Evolutionary conservation across 1,140 invertebrate species (phyloP).

Genomic region (Bacillus rossius): DNA sequence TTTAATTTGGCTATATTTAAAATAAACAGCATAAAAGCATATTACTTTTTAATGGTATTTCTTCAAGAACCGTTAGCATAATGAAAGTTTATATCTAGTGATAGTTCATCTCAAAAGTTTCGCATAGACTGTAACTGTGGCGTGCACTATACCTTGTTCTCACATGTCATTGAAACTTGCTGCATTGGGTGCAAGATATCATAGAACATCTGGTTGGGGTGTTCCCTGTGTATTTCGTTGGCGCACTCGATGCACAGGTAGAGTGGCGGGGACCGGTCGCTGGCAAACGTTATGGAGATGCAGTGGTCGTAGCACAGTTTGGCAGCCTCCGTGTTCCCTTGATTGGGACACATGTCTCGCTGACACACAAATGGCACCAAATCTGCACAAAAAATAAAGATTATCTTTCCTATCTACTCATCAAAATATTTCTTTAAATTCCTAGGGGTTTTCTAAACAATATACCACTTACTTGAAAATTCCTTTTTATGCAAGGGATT

Average conservation of each 20-base stretch:
- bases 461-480: too few relatives aligned
- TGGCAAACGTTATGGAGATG: constrained; percentile 75
- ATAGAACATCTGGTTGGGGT: constrained; percentile 79
- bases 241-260: constrained; percentile 96
- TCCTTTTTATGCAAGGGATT: too few relatives aligned
- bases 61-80: too few relatives aligned
- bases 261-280: constrained; percentile 85
- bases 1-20: too few relatives aligned
- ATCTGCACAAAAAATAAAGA: constrained; percentile 48
- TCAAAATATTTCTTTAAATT: too few relatives aligned
- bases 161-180: constrained; percentile 90
- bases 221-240: constrained; percentile 80
- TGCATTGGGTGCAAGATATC: constrained; percentile 93
- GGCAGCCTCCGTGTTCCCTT: constrained; percentile 76
- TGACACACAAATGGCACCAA: constrained; percentile 76
- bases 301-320: constrained; percentile 89
- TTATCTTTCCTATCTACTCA: too few relatives aligned
- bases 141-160: constrained; percentile 98
- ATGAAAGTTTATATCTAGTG: too few relatives aligned
- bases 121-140: too few relatives aligned
- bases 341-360: constrained; percentile 77
- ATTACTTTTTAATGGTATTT: too few relatives aligned
- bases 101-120: too few relatives aligned
- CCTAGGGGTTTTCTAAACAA: too few relatives aligned
- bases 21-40: too few relatives aligned